Conservation (phyloP, 2,888 invertebrate species). For the Unio delphinus region DNA sequence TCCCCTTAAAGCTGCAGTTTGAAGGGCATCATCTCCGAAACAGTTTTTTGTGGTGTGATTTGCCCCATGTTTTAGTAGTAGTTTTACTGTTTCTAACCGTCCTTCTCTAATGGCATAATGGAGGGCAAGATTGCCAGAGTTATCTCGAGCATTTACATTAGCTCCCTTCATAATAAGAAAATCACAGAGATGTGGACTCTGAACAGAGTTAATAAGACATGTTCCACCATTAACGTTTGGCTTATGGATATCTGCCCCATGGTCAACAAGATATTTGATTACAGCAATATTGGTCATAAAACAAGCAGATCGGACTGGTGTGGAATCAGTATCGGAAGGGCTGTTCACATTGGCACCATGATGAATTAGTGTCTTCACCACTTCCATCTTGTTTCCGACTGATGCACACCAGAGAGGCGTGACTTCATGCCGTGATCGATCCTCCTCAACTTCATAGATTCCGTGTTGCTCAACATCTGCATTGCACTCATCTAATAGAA, state of each 20-base stretch:
- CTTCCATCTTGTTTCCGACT: constrained; percentile 85
- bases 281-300: constrained; percentile 79
- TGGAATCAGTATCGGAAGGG: constrained; percentile 87
- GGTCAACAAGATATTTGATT: constrained; percentile 64
- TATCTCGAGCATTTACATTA: constrained; percentile 88
- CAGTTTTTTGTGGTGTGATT: constrained; percentile 81
- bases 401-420: constrained; percentile 95
- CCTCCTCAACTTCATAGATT: constrained; percentile 81
- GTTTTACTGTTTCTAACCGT: constrained; percentile 85
- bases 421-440: constrained; percentile 84
- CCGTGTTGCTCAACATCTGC: constrained; percentile 89
- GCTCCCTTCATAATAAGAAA: constrained; percentile 86
- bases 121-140: constrained; percentile 90
- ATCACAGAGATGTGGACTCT: constrained; percentile 85
- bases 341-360: constrained; percentile 90
- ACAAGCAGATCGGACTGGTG: constrained; percentile 90
- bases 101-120: constrained; percentile 88
- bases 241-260: constrained; percentile 77
- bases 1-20: constrained; percentile 87
- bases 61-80: constrained; percentile 85
- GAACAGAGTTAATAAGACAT: constrained; percentile 93
- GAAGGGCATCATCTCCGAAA: constrained; percentile 90
- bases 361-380: constrained; percentile 83
- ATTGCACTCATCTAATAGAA: constrained; percentile 85
- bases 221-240: constrained; percentile 94